Percentiles rank a stretch among this genome's conserved stretches.
Conservation (phyloP, 2,888 invertebrate genomes). For the Carcina quercana region DNA sequence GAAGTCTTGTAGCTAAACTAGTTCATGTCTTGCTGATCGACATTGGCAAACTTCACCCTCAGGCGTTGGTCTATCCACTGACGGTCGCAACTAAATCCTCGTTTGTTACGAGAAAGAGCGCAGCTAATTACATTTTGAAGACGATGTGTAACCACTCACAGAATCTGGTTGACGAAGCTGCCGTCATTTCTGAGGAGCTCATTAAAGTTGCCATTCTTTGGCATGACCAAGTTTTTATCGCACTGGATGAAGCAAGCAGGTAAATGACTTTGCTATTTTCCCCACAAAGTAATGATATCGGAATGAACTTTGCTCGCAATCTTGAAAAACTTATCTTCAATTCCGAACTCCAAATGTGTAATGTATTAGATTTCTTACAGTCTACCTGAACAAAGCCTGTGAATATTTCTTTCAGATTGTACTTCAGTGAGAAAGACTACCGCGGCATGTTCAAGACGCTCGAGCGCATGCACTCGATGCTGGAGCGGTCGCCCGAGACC, state of each 20-base stretch:
- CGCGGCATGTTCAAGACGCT: slow-evolving; percentile 97
- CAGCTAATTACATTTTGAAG: slow-evolving; percentile 95
- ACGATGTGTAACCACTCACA: slow-evolving; percentile 96
- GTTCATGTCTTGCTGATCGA: slow-evolving; percentile 96
- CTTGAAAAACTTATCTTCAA: too few relatives aligned
- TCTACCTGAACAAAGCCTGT: too few relatives aligned
- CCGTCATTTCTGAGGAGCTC: slow-evolving; percentile 95
- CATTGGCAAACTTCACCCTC: slow-evolving; percentile 97
- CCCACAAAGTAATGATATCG: too few relatives aligned
- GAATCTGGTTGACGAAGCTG: slow-evolving; percentile 93
- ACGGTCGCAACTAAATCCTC: slow-evolving; percentile 98
- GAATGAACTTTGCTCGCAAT: too few relatives aligned
- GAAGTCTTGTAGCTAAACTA: slow-evolving; percentile 89
- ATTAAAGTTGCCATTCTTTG: slow-evolving; percentile 98
- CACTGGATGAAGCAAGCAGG: slow-evolving; percentile 93
- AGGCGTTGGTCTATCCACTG: slow-evolving; percentile 97
- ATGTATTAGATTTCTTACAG: too few relatives aligned
- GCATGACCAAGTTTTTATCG: slow-evolving; percentile 92
- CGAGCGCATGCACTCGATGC: slow-evolving; percentile 94
- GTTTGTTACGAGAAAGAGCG: slow-evolving; percentile 85
- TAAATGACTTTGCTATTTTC: slow-evolving; percentile 18
- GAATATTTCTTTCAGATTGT: slow-evolving; percentile 76
- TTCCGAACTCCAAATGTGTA: too few relatives aligned
- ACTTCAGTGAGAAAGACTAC: slow-evolving; percentile 96
- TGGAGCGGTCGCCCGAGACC: slow-evolving; percentile 95